Conservation (phyloP, 1,140 invertebrate species). For the Berghia stephanieae region DNA sequence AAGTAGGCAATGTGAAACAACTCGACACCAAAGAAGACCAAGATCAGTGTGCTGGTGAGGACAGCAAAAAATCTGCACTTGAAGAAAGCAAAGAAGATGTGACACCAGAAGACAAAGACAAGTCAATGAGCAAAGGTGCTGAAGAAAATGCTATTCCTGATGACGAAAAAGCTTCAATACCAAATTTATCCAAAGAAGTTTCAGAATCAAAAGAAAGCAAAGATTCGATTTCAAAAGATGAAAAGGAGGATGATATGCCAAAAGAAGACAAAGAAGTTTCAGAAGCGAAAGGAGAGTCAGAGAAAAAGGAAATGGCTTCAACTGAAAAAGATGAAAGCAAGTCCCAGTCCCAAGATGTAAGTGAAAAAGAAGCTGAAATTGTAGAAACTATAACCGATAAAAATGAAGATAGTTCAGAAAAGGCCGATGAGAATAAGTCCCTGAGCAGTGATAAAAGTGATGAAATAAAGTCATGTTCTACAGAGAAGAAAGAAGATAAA, state of each 20-base stretch:
- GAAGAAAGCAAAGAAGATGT: neutral
- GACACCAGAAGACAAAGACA: neutral
- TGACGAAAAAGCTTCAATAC: neutral
- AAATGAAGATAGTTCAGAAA: neutral
- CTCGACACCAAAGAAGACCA: too few species aligned
- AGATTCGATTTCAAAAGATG: neutral
- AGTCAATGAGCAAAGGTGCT: neutral
- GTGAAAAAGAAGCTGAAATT: neutral
- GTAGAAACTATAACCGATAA: neutral
- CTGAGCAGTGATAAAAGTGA: neutral
- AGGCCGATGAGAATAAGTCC: neutral
- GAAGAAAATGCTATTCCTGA: conserved; percentile 2
- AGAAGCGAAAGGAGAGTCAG: neutral
- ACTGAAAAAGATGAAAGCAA: neutral
- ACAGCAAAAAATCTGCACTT: neutral
- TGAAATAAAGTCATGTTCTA: neutral
- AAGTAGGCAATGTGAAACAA: too few species aligned
- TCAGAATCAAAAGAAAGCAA: neutral
- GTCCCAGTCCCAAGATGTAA: neutral
- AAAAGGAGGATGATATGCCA: neutral
- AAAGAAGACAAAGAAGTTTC: neutral
- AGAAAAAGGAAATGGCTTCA: too few species aligned
- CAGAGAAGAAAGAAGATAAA: neutral
- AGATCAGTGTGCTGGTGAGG: too few species aligned
- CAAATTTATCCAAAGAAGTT: conserved; percentile 5